Evolutionary conservation across 1,140 invertebrate genomes (phyloP).

Genomic region (Battus philenor): DNA sequence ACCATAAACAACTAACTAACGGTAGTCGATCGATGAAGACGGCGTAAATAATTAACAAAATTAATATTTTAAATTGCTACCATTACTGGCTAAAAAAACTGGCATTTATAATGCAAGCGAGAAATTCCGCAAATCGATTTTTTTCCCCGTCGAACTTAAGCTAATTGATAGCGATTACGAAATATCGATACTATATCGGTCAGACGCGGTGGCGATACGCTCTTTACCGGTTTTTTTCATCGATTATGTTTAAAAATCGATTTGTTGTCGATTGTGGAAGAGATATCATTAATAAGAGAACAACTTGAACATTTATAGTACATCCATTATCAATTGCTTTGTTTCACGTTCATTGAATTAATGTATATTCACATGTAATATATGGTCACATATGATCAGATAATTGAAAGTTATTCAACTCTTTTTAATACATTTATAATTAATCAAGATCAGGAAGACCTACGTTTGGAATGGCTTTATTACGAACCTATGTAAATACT

Average conservation of each 20-base stretch:
- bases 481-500: too few species aligned
- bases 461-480: too few species aligned
- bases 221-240: constrained; percentile 17
- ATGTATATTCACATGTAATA: too few species aligned
- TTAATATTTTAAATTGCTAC: constrained; percentile 16
- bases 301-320: neutral
- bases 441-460: too few species aligned
- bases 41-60: constrained; percentile 8
- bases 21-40: neutral
- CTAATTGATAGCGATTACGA: constrained; percentile 48
- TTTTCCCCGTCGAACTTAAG: constrained; percentile 35
- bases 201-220: constrained; percentile 20
- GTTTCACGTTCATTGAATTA: too few species aligned
- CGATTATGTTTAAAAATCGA: constrained; percentile 17
- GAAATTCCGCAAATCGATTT: constrained; percentile 33
- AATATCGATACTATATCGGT: constrained; percentile 25
- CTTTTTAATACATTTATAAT: too few species aligned
- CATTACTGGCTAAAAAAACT: constrained; percentile 19
- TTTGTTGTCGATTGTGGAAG: constrained; percentile 3
- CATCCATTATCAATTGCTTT: neutral
- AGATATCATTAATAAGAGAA: neutral
- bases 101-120: constrained; percentile 18
- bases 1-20: constrained; percentile 4
- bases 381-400: too few species aligned
- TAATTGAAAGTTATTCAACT: too few species aligned